Evolutionary conservation across 2,113 vertebrate genomes (phyloP), one percentile per base, ranked within the genome.

Genomic region (Tachuris rubrigastra): DNA sequence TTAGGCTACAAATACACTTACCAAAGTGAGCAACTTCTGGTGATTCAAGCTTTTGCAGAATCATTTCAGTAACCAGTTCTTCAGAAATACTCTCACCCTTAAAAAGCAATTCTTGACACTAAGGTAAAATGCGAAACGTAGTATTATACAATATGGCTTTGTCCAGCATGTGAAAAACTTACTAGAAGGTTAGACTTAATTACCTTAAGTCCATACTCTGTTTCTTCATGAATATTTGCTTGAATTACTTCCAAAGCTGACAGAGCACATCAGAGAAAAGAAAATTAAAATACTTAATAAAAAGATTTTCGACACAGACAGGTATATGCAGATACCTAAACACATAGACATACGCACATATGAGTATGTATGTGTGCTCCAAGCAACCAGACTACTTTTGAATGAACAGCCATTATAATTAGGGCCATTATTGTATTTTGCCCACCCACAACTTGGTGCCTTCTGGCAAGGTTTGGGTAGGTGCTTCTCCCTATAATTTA

Each of bases 21-120:
- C 99, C 99, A 84, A 98, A 99, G 97, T 99, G 99, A 85, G 98
- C 86, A 83, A 99, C 98, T 95, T 99, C 98, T 81, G 97, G 85
- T 42, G 99, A 99, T 25, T 98, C 98, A 49, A 98, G 97, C 79
- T 97, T 99, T 62, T 98, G 97, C 65, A 99, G 65, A 92, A 99
- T 98, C 85, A 99, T 96, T 93, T 98, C 95, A 27, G 97, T 91
- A 87, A 99, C 93, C 55, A 98, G 89, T 91, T 99, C 98, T 79
- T 99, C 99, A 81, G 98, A 97, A 96, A 99, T 44, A 90, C 86
- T 98, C 94, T 97, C 95, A 44, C 99, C 99, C 55, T 97, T 96
- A 84, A 94, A 72, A 83, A 99, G 97, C 50, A 98, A 95, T 23
- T 98, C 96, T 82, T 97, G 95, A 86, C 98, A 97, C 99, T 99